Evolutionary conservation across 2,797 vertebrate species (phyloP).

Genomic region (Chelidonichthys spinosus): DNA sequence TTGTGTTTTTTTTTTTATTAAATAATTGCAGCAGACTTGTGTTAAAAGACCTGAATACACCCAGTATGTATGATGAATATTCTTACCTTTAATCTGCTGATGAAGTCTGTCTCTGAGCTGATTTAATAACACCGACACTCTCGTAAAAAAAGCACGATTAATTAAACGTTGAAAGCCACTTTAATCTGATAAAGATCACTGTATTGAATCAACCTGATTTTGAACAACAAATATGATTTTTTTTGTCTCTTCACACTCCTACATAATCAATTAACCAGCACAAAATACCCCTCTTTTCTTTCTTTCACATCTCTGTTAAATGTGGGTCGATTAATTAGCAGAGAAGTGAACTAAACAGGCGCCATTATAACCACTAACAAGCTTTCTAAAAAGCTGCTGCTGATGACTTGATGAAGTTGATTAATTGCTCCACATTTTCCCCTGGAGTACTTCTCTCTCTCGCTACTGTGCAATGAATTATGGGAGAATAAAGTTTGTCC

Average conservation of each 20-base stretch:
- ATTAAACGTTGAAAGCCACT: neutral
- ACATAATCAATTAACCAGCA: neutral
- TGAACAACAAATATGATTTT: neutral
- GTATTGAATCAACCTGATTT: neutral
- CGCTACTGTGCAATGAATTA: constrained; percentile 40
- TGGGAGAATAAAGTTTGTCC: constrained; percentile 56
- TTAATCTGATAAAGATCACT: neutral
- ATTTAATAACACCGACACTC: constrained; percentile 6
- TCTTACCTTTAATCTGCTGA: neutral
- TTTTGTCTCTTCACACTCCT: neutral
- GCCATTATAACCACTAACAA: constrained; percentile 52
- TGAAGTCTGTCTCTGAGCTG: neutral
- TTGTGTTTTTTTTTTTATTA: neutral
- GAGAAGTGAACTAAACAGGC: constrained; percentile 38
- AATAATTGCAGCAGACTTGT: neutral
- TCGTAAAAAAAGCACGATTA: neutral
- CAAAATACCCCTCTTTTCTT: neutral
- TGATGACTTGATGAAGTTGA: constrained; percentile 70
- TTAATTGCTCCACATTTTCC: constrained; percentile 64
- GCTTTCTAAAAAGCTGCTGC: constrained; percentile 53
- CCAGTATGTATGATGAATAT: neutral
- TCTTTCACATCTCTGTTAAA: constrained; percentile 21
- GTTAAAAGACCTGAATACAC: constrained; percentile 1
- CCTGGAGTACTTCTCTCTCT: constrained; percentile 24
- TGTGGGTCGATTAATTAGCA: constrained; percentile 49